Evolutionary conservation across 2,797 vertebrate species (phyloP).

Genomic region (Hydrophis major): DNA sequence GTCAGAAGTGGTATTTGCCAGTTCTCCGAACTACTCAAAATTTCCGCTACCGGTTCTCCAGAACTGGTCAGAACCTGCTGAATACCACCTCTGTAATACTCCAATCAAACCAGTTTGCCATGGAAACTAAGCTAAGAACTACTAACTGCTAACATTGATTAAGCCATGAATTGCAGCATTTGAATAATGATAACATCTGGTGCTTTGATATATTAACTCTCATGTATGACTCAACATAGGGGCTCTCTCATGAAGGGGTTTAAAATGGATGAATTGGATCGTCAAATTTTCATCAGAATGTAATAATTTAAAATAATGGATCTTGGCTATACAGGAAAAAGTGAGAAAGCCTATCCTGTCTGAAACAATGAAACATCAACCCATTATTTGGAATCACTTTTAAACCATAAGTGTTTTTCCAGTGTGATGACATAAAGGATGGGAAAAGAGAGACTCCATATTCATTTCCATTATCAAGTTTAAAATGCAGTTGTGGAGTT

Average conservation of each 20-base stretch:
- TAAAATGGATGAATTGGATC: neutral
- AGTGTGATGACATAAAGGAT: neutral
- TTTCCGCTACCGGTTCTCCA: too few species aligned
- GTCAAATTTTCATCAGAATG: slow-evolving; percentile 14
- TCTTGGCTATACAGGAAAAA: neutral
- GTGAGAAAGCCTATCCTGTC: rapidly evolving
- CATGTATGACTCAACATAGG: neutral
- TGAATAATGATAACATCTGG: neutral
- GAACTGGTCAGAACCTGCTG: too few species aligned
- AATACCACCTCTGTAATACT: too few species aligned
- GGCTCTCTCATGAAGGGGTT: neutral
- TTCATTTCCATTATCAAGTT: slow-evolving; percentile 1
- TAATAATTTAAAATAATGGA: neutral
- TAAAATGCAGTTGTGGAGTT: slow-evolving; percentile 10
- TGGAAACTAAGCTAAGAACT: neutral
- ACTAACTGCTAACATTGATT: too few species aligned
- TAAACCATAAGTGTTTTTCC: slow-evolving; percentile 9
- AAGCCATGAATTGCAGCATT: neutral
- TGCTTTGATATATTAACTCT: neutral
- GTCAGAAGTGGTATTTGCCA: too few species aligned
- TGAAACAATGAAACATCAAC: neutral
- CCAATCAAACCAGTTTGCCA: neutral
- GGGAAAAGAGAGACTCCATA: neutral
- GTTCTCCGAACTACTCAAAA: too few species aligned
- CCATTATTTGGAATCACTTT: slow-evolving; percentile 1